Base-by-base conservation (phyloP, 2,888 invertebrate genomes). In the Lysandra bellargus region DNA sequence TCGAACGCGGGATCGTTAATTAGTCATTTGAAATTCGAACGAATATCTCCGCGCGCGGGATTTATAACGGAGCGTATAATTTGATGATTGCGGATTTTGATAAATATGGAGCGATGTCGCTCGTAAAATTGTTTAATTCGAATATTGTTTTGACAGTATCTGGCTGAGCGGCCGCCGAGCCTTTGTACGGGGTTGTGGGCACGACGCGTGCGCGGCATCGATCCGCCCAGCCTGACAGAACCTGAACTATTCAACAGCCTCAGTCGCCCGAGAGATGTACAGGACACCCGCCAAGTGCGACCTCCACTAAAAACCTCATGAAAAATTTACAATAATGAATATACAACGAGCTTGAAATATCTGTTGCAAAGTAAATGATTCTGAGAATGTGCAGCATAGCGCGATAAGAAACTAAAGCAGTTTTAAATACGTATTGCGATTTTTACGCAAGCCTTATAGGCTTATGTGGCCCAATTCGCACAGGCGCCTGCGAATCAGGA, bases 61-160 rank as follows among this genome's bases (percentile, higher is more conserved):
- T 53, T 73, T 44, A 6, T 79, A 60, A 53, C 53, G 72, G 33
- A 75, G 53, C 60, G 57, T 30, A 60, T 74, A 30, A 44, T 75
- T 17, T 30, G 17, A 44, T 61, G 79, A 61, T 49, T 77, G 12
- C 61, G 17, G 14, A 49, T 76, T 79, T 79, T 79, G 33, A 77
- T 69, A 64, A 77, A 57, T 76, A 33, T 37, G 7, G 14, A 23
- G 49, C 23, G 23, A 81, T 80, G 85, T 79, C 85, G 87, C 86
- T 87, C 87, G 87, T 82, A 84, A 86, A 85, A 87, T 88, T 85
- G 87, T 88, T 86, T 88, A 88, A 85, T 86, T 85, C 85, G 83
- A 86, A 87, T 89, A 83, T 87, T 92, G 92, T 92, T 93, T 92
- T 91, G 92, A 92, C 91, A 91, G 88, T 86, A 88, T 88, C 85